A percentile compares a stretch with the other conserved stretches of the same genome.
Conservation (phyloP, 1,140 invertebrate species). For the Nylanderia fulva region DNA sequence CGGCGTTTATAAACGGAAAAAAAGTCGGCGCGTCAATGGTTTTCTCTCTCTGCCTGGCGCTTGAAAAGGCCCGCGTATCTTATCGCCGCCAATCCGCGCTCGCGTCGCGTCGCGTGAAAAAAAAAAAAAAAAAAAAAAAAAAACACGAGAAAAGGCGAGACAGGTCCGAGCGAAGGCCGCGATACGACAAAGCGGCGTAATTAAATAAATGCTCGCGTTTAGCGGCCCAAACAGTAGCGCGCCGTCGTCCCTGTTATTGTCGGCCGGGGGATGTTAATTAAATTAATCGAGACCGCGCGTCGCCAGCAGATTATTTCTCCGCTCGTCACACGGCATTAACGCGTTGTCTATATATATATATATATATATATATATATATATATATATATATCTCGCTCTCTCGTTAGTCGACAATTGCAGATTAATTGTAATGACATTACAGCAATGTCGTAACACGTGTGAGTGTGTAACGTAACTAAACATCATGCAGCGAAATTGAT, state of each 20-base stretch:
- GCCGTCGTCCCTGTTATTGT: constrained; percentile 58
- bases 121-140: constrained; percentile 6
- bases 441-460: neutral
- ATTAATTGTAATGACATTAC: constrained; percentile 52
- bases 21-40: constrained; percentile 72
- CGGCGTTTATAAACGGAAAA: constrained; percentile 71
- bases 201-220: constrained; percentile 65
- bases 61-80: constrained; percentile 74
- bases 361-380: no score
- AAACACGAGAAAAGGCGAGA: constrained; percentile 57
- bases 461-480: neutral
- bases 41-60: constrained; percentile 46
- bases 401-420: constrained; percentile 25
- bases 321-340: constrained; percentile 45
- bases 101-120: constrained; percentile 21
- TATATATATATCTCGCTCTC: no score
- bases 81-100: constrained; percentile 71
- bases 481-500: neutral
- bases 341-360: no score
- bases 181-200: constrained; percentile 69
- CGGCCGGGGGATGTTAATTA: constrained; percentile 66
- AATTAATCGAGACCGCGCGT: constrained; percentile 55
- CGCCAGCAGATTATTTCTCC: constrained; percentile 54
- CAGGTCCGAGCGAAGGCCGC: constrained; percentile 53
- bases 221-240: constrained; percentile 23